Evolutionary conservation across 2,113 vertebrate species (phyloP).

Genomic region (Nannobrachium achirus): DNA sequence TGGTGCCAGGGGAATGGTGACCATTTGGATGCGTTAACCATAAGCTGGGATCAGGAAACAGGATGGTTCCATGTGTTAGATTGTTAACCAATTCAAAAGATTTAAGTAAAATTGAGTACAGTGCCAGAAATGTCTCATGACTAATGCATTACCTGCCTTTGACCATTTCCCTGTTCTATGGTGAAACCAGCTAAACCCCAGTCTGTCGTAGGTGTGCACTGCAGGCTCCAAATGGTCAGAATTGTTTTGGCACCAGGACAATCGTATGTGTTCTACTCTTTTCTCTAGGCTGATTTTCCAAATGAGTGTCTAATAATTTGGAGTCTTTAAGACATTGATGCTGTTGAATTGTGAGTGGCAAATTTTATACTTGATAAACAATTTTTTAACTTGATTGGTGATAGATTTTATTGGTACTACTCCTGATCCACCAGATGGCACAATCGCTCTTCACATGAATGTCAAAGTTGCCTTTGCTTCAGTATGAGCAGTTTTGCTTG

Average conservation of each 20-base stretch:
- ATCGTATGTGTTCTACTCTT: not conserved
- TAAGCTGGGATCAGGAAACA: not conserved
- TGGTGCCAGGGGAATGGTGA: not conserved
- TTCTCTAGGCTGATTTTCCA: not conserved
- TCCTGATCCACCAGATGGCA: conserved; percentile 32
- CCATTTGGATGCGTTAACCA: not conserved
- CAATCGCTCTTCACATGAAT: not conserved
- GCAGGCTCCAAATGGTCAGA: not conserved
- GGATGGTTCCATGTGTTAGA: conserved; percentile 1
- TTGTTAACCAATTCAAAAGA: not conserved
- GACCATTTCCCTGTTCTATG: too few relatives aligned
- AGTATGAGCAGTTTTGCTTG: too few relatives aligned
- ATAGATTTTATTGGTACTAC: not conserved
- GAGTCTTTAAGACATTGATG: not conserved
- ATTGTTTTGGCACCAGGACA: not conserved
- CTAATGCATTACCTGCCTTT: too few relatives aligned
- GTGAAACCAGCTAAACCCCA: not conserved
- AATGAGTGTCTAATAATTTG: not conserved
- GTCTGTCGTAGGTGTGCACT: not conserved
- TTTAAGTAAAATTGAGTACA: too few relatives aligned
- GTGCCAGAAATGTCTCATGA: too few relatives aligned
- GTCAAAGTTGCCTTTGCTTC: not conserved
- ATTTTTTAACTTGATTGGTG: not conserved
- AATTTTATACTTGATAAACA: not conserved
- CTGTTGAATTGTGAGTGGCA: not conserved